Percentiles rank a stretch among this genome's conserved stretches.
Evolutionary conservation across 2,113 vertebrate species (phyloP).

Genomic region (Nibea albiflora): DNA sequence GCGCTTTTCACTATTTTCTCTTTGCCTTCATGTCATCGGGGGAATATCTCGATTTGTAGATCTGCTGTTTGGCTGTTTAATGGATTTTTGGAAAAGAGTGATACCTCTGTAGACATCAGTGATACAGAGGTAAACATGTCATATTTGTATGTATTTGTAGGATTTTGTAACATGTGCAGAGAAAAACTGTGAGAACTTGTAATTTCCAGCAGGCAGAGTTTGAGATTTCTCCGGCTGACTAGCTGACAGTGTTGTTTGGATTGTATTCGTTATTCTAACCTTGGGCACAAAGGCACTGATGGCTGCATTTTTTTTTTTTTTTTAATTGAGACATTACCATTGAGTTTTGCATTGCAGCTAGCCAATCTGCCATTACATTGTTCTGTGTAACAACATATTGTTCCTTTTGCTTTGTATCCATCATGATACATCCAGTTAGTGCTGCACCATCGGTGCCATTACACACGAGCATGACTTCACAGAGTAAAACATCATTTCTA

Average conservation of each 20-base stretch:
- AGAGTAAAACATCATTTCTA: not conserved
- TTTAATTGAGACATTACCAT: slow-evolving; percentile 12
- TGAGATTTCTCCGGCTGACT: not conserved
- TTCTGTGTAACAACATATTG: not conserved
- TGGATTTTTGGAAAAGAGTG: not conserved
- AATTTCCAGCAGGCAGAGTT: slow-evolving; percentile 1
- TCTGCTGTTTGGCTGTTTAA: not conserved
- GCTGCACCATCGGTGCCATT: not conserved
- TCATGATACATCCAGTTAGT: not conserved
- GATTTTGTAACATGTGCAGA: not conserved
- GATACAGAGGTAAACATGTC: not conserved
- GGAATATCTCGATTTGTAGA: not conserved
- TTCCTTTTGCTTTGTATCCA: not conserved
- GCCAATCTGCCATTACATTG: not conserved
- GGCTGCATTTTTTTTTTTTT: slow-evolving; percentile 36
- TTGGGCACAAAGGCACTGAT: slow-evolving; percentile 24
- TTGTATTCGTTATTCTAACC: slow-evolving; percentile 23
- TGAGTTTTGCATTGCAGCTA: not conserved
- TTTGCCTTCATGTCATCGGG: not conserved
- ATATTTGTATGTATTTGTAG: not conserved
- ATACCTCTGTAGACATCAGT: not conserved
- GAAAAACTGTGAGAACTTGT: not conserved
- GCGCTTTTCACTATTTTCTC: slow-evolving; percentile 8
- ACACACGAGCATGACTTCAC: not conserved
- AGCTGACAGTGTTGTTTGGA: slow-evolving; percentile 29